Base-by-base conservation (phyloP, 2,888 invertebrate species). In the Thereva nobilitata region DNA sequence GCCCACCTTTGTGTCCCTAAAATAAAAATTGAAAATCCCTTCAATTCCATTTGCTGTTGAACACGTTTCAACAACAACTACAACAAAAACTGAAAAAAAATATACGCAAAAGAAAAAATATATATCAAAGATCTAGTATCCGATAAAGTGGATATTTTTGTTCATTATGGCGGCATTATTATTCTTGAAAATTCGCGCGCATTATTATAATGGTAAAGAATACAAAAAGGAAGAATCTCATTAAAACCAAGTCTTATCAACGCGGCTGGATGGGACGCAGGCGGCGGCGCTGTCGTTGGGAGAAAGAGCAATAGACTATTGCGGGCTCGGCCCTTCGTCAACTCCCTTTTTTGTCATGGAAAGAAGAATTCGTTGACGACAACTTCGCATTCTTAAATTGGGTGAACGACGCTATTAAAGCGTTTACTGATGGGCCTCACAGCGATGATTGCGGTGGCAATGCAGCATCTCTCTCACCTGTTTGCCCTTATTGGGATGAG, bases 311-410 rank as follows among this genome's bases (percentile, higher is more conserved):
- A 23, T 23, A 23, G 23, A 23, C 9, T 59, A 10, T 59, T 34
- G 61, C 38, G 40, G 61, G 50, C 61, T 38, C 40, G 61, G 50
- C 61, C 61, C 61, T 50, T 61, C 50, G 61, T 49, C 50, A n/a
- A 50, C 50, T 50, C 47, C 35, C 56, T 49, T 59, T 49, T 10
- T 40, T 55, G 55, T 10, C 40, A n/a, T 57, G 42, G 44, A 44
- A 41, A 40, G 40, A 61, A 66, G 71, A 71, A 69, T 71, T 70
- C 70, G 71, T 71, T 70, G 70, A 71, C 72, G 70, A 72, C 77
- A 23, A 23, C 23, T 74, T 77, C 76, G 75, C 80, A 79, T 78
- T 79, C 79, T 77, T 74, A 79, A 79, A 79, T 78, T 79, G 78
- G 79, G 77, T 75, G 72, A 61, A 12, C 34, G 77, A 79, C 77